Percentiles rank a stretch among this genome's conserved stretches.
phyloP scores from a whole-genome alignment of 64 coral and sea anemone genomes.

The Stichodactyla helianthus region DNA sequence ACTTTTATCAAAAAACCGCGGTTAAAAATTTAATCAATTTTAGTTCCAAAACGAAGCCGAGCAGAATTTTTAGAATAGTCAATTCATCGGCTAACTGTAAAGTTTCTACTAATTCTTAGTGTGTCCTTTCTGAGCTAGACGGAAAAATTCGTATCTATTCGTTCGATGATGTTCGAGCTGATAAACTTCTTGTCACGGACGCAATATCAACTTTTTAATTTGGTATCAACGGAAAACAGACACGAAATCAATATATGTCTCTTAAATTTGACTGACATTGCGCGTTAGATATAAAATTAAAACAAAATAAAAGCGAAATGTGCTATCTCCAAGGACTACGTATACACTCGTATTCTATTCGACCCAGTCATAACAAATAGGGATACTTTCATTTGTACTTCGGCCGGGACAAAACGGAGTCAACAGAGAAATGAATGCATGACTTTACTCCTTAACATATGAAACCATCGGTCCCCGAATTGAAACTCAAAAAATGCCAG shows the following conservation, averaged over 20 bases:
- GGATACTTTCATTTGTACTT: neutral
- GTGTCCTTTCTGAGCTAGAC: neutral
- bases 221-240: conserved; percentile 14
- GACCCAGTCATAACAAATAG: neutral
- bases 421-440: too few relatives aligned
- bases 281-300: neutral
- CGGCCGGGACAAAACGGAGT: neutral
- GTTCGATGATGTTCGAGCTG: neutral
- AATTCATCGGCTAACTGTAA: neutral
- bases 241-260: conserved; percentile 2
- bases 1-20: conserved; percentile 20
- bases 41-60: neutral
- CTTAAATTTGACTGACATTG: neutral
- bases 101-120: neutral
- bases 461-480: neutral
- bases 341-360: neutral
- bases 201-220: neutral
- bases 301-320: neutral
- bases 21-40: neutral
- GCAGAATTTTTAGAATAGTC: neutral
- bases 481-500: neutral
- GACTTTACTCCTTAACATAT: neutral
- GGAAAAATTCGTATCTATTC: neutral
- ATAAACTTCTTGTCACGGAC: neutral
- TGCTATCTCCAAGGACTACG: conserved; percentile 8